Evolutionary conservation across 1,140 invertebrate genomes (phyloP).

Genomic region (Trichogramma pretiosum): DNA sequence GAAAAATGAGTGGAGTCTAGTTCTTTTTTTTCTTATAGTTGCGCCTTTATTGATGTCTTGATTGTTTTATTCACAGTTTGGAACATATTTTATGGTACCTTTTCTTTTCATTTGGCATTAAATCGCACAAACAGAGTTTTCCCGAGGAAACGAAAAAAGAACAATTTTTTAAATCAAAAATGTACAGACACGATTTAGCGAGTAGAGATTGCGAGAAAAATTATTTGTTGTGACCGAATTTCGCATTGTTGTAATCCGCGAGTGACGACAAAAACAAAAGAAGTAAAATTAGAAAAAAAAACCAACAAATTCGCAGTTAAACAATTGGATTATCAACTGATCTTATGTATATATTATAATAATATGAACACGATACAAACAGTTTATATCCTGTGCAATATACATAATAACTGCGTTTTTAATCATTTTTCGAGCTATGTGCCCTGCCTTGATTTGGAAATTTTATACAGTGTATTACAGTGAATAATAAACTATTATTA

Average conservation of each 20-base stretch:
- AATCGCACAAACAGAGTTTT: no score
- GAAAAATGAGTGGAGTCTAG: no score
- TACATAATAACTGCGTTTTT: constrained; percentile 19
- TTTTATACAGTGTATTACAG: constrained; percentile 20
- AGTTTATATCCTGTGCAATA: constrained; percentile 17
- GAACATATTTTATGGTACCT: no score
- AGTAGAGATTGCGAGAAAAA: background rate
- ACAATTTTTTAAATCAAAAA: constrained; percentile 3
- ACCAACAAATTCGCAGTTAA: background rate
- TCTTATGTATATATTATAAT: background rate
- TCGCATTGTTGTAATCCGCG: no score
- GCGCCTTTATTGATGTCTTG: no score
- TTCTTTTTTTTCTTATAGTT: no score
- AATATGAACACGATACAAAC: constrained; percentile 13
- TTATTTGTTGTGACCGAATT: no score
- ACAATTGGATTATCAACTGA: constrained; percentile 6
- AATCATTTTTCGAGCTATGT: constrained; percentile 15
- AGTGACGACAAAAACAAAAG: constrained; percentile 1
- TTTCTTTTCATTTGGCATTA: no score
- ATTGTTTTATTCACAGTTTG: no score
- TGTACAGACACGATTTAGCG: background rate
- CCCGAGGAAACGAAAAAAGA: no score
- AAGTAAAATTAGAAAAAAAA: no score
- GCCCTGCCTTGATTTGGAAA: constrained; percentile 18
- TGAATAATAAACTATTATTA: constrained; percentile 20